A percentile compares a stretch with the other conserved stretches of the same genome.
Evolutionary conservation across 2,797 vertebrate species (phyloP).

Genomic region (Pangasius macronema): DNA sequence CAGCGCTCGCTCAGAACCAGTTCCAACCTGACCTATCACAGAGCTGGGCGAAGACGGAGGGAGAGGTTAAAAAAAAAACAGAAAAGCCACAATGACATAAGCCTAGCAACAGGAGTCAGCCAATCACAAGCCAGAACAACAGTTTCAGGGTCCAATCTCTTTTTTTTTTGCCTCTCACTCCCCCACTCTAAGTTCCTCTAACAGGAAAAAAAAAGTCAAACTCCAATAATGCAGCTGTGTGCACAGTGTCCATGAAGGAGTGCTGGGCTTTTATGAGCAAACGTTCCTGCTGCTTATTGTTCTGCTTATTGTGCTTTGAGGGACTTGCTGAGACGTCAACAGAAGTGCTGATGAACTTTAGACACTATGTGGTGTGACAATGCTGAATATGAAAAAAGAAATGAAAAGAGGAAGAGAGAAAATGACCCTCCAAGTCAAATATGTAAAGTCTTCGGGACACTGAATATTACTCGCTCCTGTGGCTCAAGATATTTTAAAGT

Average conservation of each 20-base stretch:
- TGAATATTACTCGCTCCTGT: not conserved
- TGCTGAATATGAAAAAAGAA: slow-evolving; percentile 25
- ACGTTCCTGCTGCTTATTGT: slow-evolving; percentile 7
- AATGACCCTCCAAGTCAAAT: not conserved
- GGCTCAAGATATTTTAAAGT: not conserved
- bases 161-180: slow-evolving; percentile 65
- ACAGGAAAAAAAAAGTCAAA: slow-evolving; percentile 63
- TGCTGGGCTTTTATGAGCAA: slow-evolving; percentile 47
- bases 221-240: slow-evolving; percentile 70
- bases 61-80: slow-evolving; percentile 57
- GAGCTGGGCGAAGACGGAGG: slow-evolving; percentile 57
- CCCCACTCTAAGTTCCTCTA: slow-evolving; percentile 62
- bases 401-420: slow-evolving; percentile 32
- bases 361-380: slow-evolving; percentile 51
- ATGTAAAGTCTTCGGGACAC: not conserved
- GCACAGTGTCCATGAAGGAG: slow-evolving; percentile 40
- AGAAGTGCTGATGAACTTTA: slow-evolving; percentile 53
- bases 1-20: slow-evolving; percentile 69
- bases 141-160: slow-evolving; percentile 77
- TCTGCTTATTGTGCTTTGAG: not conserved
- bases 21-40: slow-evolving; percentile 77
- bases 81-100: slow-evolving; percentile 78
- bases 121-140: slow-evolving; percentile 83
- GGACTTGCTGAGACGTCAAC: slow-evolving; percentile 29
- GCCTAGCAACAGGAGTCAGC: slow-evolving; percentile 87